These are phyloP conservation scores for Mirounga angustirostris DNA, from an alignment of 2,113 vertebrate genomes.

Conservation along the genomic window DNA sequence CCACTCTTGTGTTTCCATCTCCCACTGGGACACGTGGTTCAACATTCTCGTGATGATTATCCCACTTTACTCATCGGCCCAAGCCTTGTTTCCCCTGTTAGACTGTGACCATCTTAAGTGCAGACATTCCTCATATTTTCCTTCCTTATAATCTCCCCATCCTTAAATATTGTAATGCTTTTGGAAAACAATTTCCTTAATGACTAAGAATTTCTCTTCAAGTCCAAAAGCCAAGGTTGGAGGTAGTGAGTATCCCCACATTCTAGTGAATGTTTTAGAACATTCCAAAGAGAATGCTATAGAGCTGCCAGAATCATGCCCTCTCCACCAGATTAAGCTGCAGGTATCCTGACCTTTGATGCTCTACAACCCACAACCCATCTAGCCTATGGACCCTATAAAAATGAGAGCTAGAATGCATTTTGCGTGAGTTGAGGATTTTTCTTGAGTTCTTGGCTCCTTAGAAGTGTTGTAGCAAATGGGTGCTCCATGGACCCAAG, in stretches of 20 bases:
- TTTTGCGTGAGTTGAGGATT: background rate
- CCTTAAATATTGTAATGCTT: background rate
- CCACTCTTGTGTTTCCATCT: background rate
- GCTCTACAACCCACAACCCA: no score
- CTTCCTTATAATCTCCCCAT: background rate
- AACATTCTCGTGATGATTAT: background rate
- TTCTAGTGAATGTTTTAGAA: background rate
- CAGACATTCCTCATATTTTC: background rate
- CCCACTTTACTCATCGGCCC: no score
- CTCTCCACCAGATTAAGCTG: no score
- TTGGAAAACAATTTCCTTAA: background rate
- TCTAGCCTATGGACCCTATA: background rate
- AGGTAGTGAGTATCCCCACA: background rate
- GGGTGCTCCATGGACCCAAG: fast-evolving
- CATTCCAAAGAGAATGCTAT: background rate
- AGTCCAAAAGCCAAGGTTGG: background rate
- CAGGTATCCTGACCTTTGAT: background rate
- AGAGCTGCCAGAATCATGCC: background rate
- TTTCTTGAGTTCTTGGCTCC: background rate
- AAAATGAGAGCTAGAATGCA: background rate
- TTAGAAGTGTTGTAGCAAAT: background rate
- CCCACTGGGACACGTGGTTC: background rate
- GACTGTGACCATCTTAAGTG: no score
- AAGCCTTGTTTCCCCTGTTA: background rate
- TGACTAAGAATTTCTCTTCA: background rate